Evolutionary conservation across 2,797 vertebrate species (phyloP), one percentile per base, ranked within the genome.

Genomic region (Macropodus opercularis): DNA sequence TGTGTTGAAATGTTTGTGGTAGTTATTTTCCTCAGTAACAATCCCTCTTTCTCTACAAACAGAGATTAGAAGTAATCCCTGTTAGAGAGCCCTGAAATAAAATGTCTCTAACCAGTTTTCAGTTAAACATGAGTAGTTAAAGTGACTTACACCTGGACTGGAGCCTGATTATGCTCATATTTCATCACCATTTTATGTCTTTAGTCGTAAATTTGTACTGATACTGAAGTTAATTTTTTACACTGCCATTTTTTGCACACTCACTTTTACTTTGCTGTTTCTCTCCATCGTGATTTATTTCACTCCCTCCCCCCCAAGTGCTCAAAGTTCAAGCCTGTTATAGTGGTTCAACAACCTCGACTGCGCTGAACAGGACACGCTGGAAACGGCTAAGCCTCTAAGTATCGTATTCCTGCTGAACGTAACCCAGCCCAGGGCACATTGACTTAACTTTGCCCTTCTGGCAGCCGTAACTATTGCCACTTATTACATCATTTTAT

Each of bases 41-140:
- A 67, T 42, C 26, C 41, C 2, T 36, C 35, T 43, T 47, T 53
- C 27, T 61, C 32, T 21, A 12, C 26, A 60, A 29, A 49, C 11
- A 52, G 24, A 66, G 65, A 66, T 80, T 73, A 74, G 35, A 43
- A 35, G 11, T 68, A 74, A 72, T 62, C 69, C 47, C 49, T 55
- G 15, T 22, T 64, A 46, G 19, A 10, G 44, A 22, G 3, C 8
- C 31, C 26, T 21, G 11, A 7, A 46, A 29, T 43, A 63, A 69
- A 60, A 43, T 9, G 42, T 22, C 5, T 26, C 23, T 8, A 19
- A 41, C 18, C 19, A 47, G 21, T 18, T 63, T 58, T 23, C 32
- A 56, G 50, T 1, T 4, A 10, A 17, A 34, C 35, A 63, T 68
- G 40, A 53, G 22, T 8, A 26, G 22, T 54, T 41, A 6, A 12